Percentiles rank a stretch among this genome's conserved stretches.
Conservation (phyloP, 2,888 invertebrate species). For the Epistrophe eligans region DNA sequence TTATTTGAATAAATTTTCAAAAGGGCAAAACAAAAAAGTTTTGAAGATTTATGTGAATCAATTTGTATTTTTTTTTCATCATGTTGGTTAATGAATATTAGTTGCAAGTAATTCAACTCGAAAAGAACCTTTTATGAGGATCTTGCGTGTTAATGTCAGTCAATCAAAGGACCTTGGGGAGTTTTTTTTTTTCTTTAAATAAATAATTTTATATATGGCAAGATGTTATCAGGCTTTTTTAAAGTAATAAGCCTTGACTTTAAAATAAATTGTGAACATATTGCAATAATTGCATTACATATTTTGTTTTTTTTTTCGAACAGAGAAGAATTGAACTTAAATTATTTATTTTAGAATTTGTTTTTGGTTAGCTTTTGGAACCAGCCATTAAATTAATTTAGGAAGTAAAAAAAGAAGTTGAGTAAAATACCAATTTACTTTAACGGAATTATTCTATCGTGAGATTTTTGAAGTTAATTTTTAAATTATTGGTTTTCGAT, state of each 20-base stretch:
- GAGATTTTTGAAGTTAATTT: no score
- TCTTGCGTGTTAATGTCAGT: neutral
- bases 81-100: neutral
- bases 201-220: neutral
- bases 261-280: no score
- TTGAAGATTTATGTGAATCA: neutral
- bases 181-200: neutral
- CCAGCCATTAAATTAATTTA: no score
- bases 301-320: no score
- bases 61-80: neutral
- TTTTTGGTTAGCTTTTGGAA: no score
- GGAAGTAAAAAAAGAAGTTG: no score
- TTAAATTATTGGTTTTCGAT: no score
- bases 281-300: no score
- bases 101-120: neutral
- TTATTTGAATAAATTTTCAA: neutral
- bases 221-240: neutral
- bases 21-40: neutral
- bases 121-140: neutral
- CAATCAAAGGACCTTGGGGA: neutral
- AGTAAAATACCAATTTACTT: no score
- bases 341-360: no score
- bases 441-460: no score
- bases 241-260: neutral
- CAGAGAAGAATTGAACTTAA: no score